Percentiles rank a stretch among this genome's conserved stretches.
Conservation (phyloP, 2,797 vertebrate species). For the Pitangus sulphuratus region DNA sequence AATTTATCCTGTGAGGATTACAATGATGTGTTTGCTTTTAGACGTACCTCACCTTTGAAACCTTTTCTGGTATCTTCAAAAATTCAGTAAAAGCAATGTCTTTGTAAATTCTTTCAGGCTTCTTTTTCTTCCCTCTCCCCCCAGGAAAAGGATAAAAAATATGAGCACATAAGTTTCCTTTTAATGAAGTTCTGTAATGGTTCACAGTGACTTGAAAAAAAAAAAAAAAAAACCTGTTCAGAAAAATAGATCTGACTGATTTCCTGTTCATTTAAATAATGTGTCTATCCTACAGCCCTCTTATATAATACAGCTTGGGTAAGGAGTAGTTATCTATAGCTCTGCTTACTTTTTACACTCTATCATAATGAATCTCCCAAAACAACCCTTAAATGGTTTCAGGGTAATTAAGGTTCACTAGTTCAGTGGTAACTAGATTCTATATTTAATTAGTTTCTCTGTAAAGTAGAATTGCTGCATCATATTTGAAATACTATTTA, state of each 20-base stretch:
- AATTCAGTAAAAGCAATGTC: neutral
- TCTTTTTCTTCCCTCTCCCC: neutral
- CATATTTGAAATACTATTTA: conserved; percentile 4
- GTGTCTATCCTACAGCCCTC: neutral
- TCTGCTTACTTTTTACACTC: neutral
- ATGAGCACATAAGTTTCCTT: neutral
- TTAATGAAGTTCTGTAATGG: neutral
- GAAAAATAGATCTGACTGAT: neutral
- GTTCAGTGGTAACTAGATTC: neutral
- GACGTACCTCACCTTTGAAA: neutral
- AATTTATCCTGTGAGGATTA: neutral
- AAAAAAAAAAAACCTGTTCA: neutral
- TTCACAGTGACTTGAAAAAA: neutral
- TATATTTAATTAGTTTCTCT: conserved; percentile 14
- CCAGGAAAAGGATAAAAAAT: neutral
- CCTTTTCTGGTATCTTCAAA: neutral
- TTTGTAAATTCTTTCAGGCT: neutral
- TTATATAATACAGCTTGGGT: neutral
- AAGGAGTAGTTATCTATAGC: neutral
- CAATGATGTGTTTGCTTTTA: neutral
- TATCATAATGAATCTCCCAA: neutral
- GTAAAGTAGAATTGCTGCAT: neutral
- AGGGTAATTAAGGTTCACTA: conserved; percentile 6
- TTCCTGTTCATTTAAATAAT: neutral
- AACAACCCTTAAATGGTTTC: conserved; percentile 11